phyloP scores from a whole-genome alignment of 1,140 invertebrate species.

The Lepidurus packardi region DNA sequence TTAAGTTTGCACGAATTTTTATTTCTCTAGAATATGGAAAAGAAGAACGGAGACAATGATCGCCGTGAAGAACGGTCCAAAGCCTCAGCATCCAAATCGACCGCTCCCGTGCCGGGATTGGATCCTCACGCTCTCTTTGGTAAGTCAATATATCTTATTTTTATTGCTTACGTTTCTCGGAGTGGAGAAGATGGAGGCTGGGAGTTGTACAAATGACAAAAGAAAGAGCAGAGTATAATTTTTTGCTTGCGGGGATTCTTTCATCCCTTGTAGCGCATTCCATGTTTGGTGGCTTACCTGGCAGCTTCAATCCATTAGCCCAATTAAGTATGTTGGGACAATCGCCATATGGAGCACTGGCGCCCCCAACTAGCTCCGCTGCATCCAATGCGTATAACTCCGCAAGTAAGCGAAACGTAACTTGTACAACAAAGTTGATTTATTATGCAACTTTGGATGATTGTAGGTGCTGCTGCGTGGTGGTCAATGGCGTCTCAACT shows the following conservation, averaged over 20 bases:
- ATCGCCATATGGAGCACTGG: neutral
- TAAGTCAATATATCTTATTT: slow-evolving; percentile 22
- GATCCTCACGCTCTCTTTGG: slow-evolving; percentile 20
- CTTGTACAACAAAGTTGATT: neutral
- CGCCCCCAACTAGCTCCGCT: slow-evolving; percentile 11
- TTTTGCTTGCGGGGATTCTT: neutral
- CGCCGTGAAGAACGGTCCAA: slow-evolving; percentile 7
- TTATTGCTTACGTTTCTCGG: neutral
- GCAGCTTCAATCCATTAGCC: slow-evolving; percentile 23
- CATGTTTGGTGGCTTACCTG: slow-evolving; percentile 28
- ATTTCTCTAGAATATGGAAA: slow-evolving; percentile 11
- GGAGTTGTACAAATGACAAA: neutral
- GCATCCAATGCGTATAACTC: slow-evolving; percentile 20
- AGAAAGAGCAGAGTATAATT: neutral
- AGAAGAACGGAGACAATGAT: slow-evolving; percentile 19
- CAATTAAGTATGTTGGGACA: slow-evolving; percentile 18
- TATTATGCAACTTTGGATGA: too few species aligned
- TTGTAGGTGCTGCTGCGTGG: slow-evolving; percentile 57
- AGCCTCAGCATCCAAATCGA: slow-evolving; percentile 15
- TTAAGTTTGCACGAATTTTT: neutral
- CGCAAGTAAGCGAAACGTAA: slow-evolving; percentile 21
- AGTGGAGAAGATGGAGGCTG: neutral
- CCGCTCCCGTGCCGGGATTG: slow-evolving; percentile 1
- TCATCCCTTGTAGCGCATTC: slow-evolving; percentile 2
- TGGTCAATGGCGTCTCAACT: slow-evolving; percentile 80